Conservation (phyloP, 2,888 invertebrate genomes). For the Sarcophaga carnaria region DNA sequence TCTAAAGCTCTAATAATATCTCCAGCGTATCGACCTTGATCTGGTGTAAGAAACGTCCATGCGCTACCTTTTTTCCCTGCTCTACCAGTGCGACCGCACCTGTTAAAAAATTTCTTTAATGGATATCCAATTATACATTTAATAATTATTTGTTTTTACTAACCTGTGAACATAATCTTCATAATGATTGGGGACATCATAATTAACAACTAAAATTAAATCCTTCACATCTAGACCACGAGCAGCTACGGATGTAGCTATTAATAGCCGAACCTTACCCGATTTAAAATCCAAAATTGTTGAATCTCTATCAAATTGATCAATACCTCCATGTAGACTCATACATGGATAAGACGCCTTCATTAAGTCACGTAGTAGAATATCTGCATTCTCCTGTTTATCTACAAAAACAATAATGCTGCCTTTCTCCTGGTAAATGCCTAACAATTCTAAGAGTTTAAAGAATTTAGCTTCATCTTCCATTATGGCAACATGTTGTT, state of each 20-base stretch:
- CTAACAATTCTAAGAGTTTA: slow-evolving; percentile 98
- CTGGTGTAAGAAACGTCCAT: slow-evolving; percentile 97
- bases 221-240: slow-evolving; percentile 99
- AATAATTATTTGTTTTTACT: slow-evolving; percentile 41
- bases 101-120: slow-evolving; percentile 72
- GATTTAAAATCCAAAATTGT: slow-evolving; percentile 98
- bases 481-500: slow-evolving; percentile 95
- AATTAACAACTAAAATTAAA: slow-evolving; percentile 97
- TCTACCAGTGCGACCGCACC: slow-evolving; percentile 94
- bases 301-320: slow-evolving; percentile 99
- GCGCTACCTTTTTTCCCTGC: slow-evolving; percentile 98
- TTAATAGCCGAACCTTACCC: slow-evolving; percentile 94
- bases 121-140: neutral
- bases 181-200: slow-evolving; percentile 99
- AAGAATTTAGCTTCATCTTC: slow-evolving; percentile 99
- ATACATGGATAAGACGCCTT: slow-evolving; percentile 97
- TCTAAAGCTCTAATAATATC: slow-evolving; percentile 97
- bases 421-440: slow-evolving; percentile 94
- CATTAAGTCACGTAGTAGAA: slow-evolving; percentile 95
- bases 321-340: slow-evolving; percentile 99
- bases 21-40: slow-evolving; percentile 96
- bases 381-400: slow-evolving; percentile 98
- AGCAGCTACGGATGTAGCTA: slow-evolving; percentile 99
- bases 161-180: slow-evolving; percentile 98
- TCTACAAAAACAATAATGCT: slow-evolving; percentile 98